Evolutionary conservation across 1,140 invertebrate genomes (phyloP).

Genomic region (Leptestheria dahalacensis): DNA sequence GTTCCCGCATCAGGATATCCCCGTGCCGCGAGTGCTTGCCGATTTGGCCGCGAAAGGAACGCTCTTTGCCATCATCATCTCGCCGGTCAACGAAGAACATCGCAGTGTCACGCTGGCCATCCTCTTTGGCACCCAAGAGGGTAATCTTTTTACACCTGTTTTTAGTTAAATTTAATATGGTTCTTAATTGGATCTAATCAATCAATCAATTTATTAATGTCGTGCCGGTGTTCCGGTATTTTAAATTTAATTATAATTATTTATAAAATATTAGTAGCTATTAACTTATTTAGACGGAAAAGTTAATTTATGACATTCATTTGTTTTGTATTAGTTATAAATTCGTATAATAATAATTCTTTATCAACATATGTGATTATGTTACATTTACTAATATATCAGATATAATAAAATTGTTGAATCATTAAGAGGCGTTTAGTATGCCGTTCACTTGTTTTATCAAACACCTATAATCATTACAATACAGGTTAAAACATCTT

Average conservation of each 20-base stretch:
- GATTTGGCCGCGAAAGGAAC: slow-evolving; percentile 71
- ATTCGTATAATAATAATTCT: no score
- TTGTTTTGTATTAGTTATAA: no score
- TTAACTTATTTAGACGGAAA: no score
- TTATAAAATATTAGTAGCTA: no score
- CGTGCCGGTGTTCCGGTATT: no score
- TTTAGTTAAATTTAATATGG: neutral
- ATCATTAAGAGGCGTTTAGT: no score
- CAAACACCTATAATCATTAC: neutral
- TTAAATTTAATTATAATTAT: no score
- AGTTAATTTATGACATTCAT: neutral
- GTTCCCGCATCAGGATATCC: slow-evolving; percentile 76
- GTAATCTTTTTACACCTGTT: slow-evolving; percentile 31
- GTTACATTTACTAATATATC: neutral
- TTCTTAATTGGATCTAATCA: no score
- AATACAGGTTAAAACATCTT: neutral
- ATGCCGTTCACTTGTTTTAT: no score
- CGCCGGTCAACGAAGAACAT: slow-evolving; percentile 65
- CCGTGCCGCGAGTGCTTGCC: slow-evolving; percentile 64
- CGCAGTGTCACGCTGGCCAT: slow-evolving; percentile 79
- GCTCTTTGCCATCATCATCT: slow-evolving; percentile 75
- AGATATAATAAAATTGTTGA: no score
- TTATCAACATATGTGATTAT: no score
- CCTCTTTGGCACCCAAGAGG: slow-evolving; percentile 75
- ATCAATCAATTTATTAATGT: no score